A percentile compares a stretch with the other conserved stretches of the same genome.
Conservation (phyloP, 2,113 vertebrate species). For the Kryptolebias marmoratus region DNA sequence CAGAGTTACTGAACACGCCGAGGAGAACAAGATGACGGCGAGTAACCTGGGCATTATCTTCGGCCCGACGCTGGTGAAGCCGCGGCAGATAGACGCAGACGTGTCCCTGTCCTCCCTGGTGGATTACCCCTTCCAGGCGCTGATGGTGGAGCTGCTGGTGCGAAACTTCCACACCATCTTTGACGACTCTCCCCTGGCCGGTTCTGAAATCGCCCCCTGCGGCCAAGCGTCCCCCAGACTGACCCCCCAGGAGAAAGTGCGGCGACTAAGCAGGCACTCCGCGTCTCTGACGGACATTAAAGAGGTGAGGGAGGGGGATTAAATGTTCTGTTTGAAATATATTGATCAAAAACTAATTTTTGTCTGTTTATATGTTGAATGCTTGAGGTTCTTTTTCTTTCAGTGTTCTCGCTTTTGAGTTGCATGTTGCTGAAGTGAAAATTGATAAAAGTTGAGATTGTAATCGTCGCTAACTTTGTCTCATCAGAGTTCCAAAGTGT, state of each 20-base stretch:
- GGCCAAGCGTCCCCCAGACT: conserved; percentile 68
- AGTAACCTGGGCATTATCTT: conserved; percentile 98
- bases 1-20: conserved; percentile 90
- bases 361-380: not conserved
- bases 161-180: conserved; percentile 88
- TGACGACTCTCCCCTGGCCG: conserved; percentile 67
- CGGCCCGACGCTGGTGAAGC: conserved; percentile 93
- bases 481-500: conserved; percentile 72
- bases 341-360: not conserved
- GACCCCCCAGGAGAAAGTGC: conserved; percentile 82
- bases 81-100: conserved; percentile 87
- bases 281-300: conserved; percentile 84
- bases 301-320: conserved; percentile 80
- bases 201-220: conserved; percentile 57
- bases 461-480: conserved; percentile 26
- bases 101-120: conserved; percentile 94
- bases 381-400: not conserved
- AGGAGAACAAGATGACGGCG: conserved; percentile 98
- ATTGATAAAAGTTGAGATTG: not conserved
- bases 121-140: conserved; percentile 94
- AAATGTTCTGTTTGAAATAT: not conserved
- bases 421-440: not conserved
- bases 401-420: not conserved
- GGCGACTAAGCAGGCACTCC: conserved; percentile 82
- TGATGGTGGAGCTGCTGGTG: conserved; percentile 91